Base-by-base conservation (phyloP, 2,797 vertebrate species). In the Galago senegalensis region DNA sequence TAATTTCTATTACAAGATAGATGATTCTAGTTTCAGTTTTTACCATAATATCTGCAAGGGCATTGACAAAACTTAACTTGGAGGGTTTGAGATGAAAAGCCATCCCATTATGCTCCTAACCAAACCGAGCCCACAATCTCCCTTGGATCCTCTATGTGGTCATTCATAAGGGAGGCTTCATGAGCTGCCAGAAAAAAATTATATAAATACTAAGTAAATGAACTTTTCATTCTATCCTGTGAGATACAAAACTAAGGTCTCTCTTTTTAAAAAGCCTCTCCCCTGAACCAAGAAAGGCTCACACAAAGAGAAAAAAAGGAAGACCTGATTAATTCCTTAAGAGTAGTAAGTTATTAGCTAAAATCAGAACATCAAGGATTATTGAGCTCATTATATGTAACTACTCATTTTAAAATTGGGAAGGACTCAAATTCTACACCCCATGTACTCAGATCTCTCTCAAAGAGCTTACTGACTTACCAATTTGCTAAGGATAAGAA, bases 291-390 rank as follows among this genome's bases (percentile, higher is more conserved):
- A 85, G 5, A 18, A 81, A 87, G 49, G 53, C 5, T 8, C 27
- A 56, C 20, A 94, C 10, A 69, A 72, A 69, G 14, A 34, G 16
- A 53, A 85, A 76, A 70, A 70, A 53, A 53, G 29, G 65, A 79
- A 81, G 11, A 17, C 63, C 27, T 92, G 16, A 88, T 67, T 82
- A 93, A 90, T 65, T 95, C 34, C 16, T 80, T 53, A 80, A 70
- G 40, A 89, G 18, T 20, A 86, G 11, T 81, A 56, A 31, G 25
- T 79, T 80, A 86, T 83, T 95, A 75, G 40, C 37, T 87, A 90
- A 95, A 89, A 92, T 93, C 56, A 93, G 53, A 96, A 85, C 49
- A 85, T 83, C 9, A 58, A 83, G 29, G 80, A n/a, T 87, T 93
- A 65, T 63, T 67, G 61, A 34, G 53, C 40, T 81, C n/a, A 89